Percentiles rank a stretch among this genome's conserved stretches.
These are phyloP conservation scores for Scolopax mira DNA, from an alignment of 2,113 vertebrate genomes.

Conservation along the genomic window DNA sequence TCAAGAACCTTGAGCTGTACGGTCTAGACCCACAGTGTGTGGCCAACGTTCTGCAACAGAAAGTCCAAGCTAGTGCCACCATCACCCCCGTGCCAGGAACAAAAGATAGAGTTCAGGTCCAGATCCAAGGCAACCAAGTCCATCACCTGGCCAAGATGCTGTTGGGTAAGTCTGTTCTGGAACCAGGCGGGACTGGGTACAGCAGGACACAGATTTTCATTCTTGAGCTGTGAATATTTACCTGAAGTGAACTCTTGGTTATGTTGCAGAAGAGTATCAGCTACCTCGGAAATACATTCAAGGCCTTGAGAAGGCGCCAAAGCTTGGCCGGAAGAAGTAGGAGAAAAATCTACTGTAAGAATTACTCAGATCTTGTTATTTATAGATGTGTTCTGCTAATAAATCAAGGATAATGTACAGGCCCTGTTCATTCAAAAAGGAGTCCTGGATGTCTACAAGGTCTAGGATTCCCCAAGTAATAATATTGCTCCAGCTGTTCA, in stretches of 20 bases:
- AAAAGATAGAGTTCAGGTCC: conserved; percentile 88
- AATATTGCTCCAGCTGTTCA: not conserved
- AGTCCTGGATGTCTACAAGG: not conserved
- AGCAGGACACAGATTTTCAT: not conserved
- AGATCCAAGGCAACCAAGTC: conserved; percentile 96
- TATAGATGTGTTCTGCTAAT: not conserved
- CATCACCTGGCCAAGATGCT: conserved; percentile 86
- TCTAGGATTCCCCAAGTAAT: not conserved
- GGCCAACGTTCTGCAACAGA: conserved; percentile 82
- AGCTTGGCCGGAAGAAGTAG: conserved; percentile 87
- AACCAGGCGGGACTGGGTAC: not conserved
- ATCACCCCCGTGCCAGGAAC: conserved; percentile 79
- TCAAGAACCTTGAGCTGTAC: conserved; percentile 93
- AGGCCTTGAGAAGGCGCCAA: conserved; percentile 90
- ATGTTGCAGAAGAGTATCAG: conserved; percentile 87
- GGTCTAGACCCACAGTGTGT: conserved; percentile 85
- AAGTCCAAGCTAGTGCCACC: conserved; percentile 90
- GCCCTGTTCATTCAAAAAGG: not conserved
- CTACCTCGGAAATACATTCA: conserved; percentile 89
- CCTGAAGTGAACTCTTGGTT: not conserved
- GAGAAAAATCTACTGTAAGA: not conserved
- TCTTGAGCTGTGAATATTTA: not conserved
- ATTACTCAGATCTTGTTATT: not conserved
- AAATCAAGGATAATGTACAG: not conserved
- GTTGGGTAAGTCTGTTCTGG: conserved; percentile 76